Percentiles rank a stretch among this genome's conserved stretches.
These are phyloP conservation scores for Apodemia duryi DNA, from an alignment of 2,888 invertebrate genomes.

Conservation along the genomic window DNA sequence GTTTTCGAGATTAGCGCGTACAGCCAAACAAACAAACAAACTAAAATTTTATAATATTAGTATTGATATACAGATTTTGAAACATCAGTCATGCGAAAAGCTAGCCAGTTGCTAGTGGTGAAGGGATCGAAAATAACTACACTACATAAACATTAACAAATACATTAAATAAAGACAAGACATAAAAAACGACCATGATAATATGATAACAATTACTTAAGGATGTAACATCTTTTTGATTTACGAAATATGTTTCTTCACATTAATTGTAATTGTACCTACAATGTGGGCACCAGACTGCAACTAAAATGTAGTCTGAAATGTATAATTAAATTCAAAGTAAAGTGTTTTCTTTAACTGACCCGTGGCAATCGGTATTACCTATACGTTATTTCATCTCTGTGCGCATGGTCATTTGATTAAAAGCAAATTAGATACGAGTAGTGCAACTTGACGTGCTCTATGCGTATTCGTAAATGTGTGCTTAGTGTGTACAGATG, in stretches of 20 bases:
- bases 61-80: not conserved
- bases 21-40: too few relatives aligned
- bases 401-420: not conserved
- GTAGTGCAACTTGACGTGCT: not conserved
- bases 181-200: not conserved
- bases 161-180: not conserved
- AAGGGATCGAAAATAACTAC: not conserved
- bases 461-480: not conserved
- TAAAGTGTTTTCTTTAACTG: not conserved
- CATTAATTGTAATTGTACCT: not conserved
- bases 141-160: not conserved
- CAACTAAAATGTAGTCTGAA: conserved; percentile 11
- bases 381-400: not conserved
- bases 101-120: not conserved
- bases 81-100: not conserved
- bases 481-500: not conserved
- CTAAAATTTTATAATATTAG: too few relatives aligned
- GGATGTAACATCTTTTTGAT: not conserved
- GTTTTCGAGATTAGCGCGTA: too few relatives aligned
- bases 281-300: not conserved
- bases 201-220: not conserved
- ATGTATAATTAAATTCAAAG: not conserved
- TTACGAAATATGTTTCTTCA: conserved; percentile 7
- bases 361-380: not conserved
- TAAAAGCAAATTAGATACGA: not conserved